phyloP scores from a whole-genome alignment of 2,113 vertebrate species.

The Rhegmatorhina hoffmannsi region DNA sequence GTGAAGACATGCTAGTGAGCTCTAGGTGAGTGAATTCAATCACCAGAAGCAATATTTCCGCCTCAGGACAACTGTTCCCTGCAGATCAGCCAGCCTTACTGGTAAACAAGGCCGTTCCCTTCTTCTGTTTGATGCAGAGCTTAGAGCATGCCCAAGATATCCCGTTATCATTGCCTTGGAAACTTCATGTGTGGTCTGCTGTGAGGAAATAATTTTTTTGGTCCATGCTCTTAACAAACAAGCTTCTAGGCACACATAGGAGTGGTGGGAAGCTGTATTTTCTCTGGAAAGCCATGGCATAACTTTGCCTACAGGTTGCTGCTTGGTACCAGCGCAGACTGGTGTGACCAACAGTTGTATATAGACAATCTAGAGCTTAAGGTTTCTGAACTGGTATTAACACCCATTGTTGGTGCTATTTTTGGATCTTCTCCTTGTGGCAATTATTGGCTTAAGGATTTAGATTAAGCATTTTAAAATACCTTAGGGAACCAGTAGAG shows the following conservation, averaged over 20 bases:
- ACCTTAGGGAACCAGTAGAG: not conserved
- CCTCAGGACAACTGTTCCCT: not conserved
- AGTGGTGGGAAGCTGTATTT: not conserved
- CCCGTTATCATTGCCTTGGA: not conserved
- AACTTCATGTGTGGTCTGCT: not conserved
- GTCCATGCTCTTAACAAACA: not conserved
- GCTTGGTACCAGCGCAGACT: not conserved
- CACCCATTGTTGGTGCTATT: not conserved
- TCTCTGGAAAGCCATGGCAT: not conserved
- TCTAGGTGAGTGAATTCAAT: not conserved
- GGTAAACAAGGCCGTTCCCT: not conserved
- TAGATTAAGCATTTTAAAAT: conserved; percentile 32
- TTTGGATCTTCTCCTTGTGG: conserved; percentile 4
- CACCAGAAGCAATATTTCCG: not conserved
- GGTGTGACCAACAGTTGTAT: not conserved
- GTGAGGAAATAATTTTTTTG: not conserved
- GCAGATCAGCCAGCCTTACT: not conserved
- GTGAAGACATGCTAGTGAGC: not conserved
- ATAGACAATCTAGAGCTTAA: not conserved
- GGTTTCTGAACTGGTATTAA: not conserved
- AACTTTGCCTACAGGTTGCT: not conserved
- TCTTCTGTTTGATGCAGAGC: not conserved
- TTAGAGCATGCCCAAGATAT: not conserved
- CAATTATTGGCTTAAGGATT: conserved; percentile 39
- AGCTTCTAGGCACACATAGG: not conserved